A percentile compares a stretch with the other conserved stretches of the same genome.
Conservation (phyloP, 2,888 invertebrate species). For the Ditula angustiorana region DNA sequence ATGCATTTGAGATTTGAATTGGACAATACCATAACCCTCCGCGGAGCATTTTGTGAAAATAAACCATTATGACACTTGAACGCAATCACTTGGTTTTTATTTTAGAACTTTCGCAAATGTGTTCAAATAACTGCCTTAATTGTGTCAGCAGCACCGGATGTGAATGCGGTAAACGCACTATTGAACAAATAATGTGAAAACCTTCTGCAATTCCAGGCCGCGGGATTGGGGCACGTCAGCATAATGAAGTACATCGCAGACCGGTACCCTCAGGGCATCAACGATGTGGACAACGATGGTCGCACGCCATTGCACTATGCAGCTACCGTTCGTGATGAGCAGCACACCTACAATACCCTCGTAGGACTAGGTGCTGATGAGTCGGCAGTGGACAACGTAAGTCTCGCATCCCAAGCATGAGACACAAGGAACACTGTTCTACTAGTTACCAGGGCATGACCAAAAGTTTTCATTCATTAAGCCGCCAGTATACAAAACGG, state of each 20-base stretch:
- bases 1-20: no score
- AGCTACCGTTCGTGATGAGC: conserved; percentile 91
- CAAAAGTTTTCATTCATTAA: not conserved
- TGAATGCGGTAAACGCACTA: no score
- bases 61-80: no score
- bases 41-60: no score
- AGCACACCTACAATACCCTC: conserved; percentile 91
- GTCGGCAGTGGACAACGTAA: conserved; percentile 93
- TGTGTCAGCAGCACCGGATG: no score
- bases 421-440: not conserved
- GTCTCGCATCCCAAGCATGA: conserved; percentile 49
- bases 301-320: conserved; percentile 96
- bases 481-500: no score
- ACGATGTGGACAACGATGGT: conserved; percentile 92
- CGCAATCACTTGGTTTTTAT: no score
- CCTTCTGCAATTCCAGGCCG: conserved; percentile 86
- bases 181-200: not conserved
- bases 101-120: no score
- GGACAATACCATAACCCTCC: no score
- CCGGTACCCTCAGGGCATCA: conserved; percentile 88
- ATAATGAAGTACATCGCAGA: conserved; percentile 90
- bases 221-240: conserved; percentile 91
- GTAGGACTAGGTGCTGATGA: conserved; percentile 94
- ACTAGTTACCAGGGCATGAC: not conserved
- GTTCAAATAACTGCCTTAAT: no score